Evolutionary conservation across 2,888 invertebrate species (phyloP), one percentile per base, ranked within the genome.

Genomic region (Drosophila borealis): DNA sequence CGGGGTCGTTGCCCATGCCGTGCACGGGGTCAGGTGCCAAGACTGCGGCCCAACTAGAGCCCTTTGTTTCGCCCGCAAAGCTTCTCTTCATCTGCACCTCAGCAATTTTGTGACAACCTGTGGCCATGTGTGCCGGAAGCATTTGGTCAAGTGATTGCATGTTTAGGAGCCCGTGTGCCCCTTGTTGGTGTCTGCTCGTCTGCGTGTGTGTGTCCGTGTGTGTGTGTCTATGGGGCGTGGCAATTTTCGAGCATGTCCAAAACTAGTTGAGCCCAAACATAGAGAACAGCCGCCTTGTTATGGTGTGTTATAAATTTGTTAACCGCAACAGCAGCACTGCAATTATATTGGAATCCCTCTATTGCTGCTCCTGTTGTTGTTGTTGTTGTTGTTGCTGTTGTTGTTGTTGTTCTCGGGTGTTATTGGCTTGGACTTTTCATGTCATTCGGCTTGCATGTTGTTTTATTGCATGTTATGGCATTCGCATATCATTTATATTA

Each of bases 41-140:
- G 63, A 33, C 59, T 46, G 37, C 42, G 56, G 44, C 39, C 29
- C 54, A 49, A 44, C 45, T n/a, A 33, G 44, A 41, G 48, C 37
- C 73, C 73, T 49, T 72, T 69, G 75, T 66, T 57, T 39, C 33
- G 37, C 45, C 45, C 17, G 51, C 65, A 68, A 65, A 74, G 74
- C 74, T 70, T 65, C 67, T 64, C 68, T 68, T 63, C 70, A 63
- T 37, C 54, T 74, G 51, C 51, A 59, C 70, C 81, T 77, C 70
- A 74, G 68, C 74, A 74, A 78, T 80, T 74, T 73, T 75, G 87
- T 81, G 81, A 84, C 87, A 84, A 87, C 83, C 87, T 84, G 83
- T 87, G 84, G 83, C 87, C 70, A 61, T 74, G 80, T 54, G 68
- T 51, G 51, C 67, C 81, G 74, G 84, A 82, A 82, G 54, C 83